Conservation (phyloP, 2,888 invertebrate genomes). For the Geophilus truncorum region DNA sequence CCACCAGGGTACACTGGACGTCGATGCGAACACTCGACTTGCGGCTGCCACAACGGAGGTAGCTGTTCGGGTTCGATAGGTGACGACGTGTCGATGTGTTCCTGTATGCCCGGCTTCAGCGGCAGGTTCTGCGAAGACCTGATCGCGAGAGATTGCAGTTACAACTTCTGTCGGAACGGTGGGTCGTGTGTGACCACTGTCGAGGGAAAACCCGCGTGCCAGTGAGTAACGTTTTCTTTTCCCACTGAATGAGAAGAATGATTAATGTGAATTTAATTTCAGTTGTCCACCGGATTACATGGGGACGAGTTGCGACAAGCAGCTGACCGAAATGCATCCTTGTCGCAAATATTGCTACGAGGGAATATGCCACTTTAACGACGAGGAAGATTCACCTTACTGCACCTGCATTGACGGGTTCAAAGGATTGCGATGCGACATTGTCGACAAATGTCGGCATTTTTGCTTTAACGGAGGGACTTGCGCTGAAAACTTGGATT, state of each 20-base stretch:
- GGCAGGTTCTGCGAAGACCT: constrained; percentile 29
- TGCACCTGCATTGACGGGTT: constrained; percentile 39
- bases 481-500: constrained; percentile 50
- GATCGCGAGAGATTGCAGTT: constrained; percentile 40
- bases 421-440: constrained; percentile 55
- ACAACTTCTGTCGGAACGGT: constrained; percentile 55
- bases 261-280: not conserved
- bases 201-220: constrained; percentile 54
- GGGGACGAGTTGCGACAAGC: constrained; percentile 41
- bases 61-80: not conserved
- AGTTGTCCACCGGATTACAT: constrained; percentile 42
- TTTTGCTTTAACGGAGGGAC: constrained; percentile 56
- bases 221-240: constrained; percentile 38
- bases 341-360: constrained; percentile 36
- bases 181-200: constrained; percentile 57
- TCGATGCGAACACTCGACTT: constrained; percentile 38
- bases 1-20: constrained; percentile 41
- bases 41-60: constrained; percentile 18
- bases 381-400: constrained; percentile 29
- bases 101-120: constrained; percentile 5
- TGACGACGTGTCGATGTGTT: not conserved
- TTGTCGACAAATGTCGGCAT: constrained; percentile 51
- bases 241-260: too few species aligned
- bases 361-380: constrained; percentile 31
- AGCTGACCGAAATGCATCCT: constrained; percentile 23